Base-by-base conservation (phyloP, 2,888 invertebrate species). In the Escarpia spicata region DNA sequence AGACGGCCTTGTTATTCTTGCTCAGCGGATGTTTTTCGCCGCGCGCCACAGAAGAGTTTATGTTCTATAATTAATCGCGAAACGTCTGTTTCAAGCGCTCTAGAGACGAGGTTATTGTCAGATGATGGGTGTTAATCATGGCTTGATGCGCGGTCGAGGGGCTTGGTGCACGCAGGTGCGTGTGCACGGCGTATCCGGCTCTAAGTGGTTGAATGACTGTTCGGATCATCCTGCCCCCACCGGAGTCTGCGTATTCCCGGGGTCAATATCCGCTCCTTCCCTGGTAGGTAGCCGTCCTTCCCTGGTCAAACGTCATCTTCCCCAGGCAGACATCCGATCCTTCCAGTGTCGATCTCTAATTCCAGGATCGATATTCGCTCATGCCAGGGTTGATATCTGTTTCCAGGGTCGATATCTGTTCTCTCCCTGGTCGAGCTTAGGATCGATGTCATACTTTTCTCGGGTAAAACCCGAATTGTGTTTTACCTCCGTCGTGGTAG, bases 51-150 rank as follows among this genome's bases (percentile, higher is more conserved):
- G 15, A 75, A n/a, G 19, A 75, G 75, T 75, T 75, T 75, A 75
- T 75, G 75, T 75, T 75, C 75, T 75, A 75, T 75, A 75, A 75
- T 75, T 75, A 75, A 75, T 75, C 75, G 75, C 26, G 75, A 26
- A 75, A 26, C 75, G 26, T 75, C 75, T 75, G 75, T 75, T 75
- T 75, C 75, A 75, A 75, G 3, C 75, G 75, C 75, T 75, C 75
- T 75, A 75, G 75, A 75, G 75, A 75, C 19, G 75, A 15, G 75
- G 75, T 75, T 75, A 26, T 75, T 75, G 26, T 75, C 75, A n/a
- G n/a, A 26, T 75, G 75, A 75, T n/a, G 75, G 75, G 19, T 2
- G 75, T 3, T 75, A 75, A 75, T 75, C 75, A 75, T 26, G n/a
- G 75, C 75, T 75, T 75, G 75, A 75, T 75, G 75, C 26, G 19